Percentiles rank a stretch among this genome's conserved stretches.
Evolutionary conservation across 2,888 invertebrate species (phyloP).

Genomic region (Dryococelus australis): DNA sequence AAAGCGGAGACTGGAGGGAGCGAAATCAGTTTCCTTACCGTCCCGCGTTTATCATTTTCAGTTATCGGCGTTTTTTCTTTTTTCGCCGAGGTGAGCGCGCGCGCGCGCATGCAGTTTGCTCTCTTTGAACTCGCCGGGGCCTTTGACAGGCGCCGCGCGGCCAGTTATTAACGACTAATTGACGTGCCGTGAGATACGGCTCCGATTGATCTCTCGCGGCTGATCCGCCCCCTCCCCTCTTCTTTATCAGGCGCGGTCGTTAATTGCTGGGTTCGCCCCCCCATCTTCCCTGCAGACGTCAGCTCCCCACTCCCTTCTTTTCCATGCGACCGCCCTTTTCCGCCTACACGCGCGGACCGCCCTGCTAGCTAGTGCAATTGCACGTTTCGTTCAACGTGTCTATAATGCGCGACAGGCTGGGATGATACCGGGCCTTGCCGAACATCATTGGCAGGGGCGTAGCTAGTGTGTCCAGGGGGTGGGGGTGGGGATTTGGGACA

Average conservation of each 20-base stretch:
- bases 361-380: background rate
- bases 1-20: no score
- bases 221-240: background rate
- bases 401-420: no score
- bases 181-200: constrained; percentile 11
- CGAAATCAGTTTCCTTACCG: background rate
- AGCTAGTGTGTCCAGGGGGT: no score
- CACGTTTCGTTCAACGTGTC: no score
- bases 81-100: background rate
- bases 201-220: background rate
- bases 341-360: background rate
- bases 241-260: background rate
- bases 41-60: background rate
- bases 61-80: background rate
- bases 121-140: background rate
- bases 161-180: constrained; percentile 8
- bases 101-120: no score
- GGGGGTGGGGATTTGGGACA: no score
- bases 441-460: no score
- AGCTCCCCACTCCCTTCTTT: background rate
- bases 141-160: background rate
- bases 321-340: background rate
- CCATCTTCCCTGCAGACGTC: background rate
- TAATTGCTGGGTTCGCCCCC: background rate
- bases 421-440: no score